Conservation (phyloP, 2,113 vertebrate species). For the Hemiprocne comata region DNA sequence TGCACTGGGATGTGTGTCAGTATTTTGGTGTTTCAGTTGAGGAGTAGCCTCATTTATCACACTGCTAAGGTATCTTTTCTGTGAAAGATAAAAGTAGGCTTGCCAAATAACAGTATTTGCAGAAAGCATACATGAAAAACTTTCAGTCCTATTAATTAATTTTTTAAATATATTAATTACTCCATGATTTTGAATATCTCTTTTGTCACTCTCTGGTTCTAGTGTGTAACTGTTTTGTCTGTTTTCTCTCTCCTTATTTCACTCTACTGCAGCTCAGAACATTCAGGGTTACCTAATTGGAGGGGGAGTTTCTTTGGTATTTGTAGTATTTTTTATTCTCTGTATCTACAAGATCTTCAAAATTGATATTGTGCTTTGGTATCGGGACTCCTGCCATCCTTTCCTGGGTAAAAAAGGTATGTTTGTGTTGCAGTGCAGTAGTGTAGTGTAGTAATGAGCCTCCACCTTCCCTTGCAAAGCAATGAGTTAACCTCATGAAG, state of each 20-base stretch:
- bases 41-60: neutral
- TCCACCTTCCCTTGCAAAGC: neutral
- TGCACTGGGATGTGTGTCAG: neutral
- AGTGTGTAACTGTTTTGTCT: neutral
- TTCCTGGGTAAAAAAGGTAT: conserved; percentile 83
- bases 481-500: neutral
- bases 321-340: conserved; percentile 71
- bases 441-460: neutral
- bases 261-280: conserved; percentile 73
- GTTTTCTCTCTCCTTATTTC: neutral
- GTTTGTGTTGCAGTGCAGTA: neutral
- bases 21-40: neutral
- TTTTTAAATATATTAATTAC: neutral
- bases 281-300: conserved; percentile 73
- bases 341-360: conserved; percentile 83
- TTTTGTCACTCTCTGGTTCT: neutral
- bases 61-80: neutral
- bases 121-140: neutral
- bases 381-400: conserved; percentile 78
- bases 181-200: neutral
- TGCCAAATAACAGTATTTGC: neutral
- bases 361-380: conserved; percentile 90
- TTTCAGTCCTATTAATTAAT: neutral
- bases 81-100: neutral
- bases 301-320: conserved; percentile 61